A percentile compares a stretch with the other conserved stretches of the same genome.
phyloP scores from a whole-genome alignment of 2,797 vertebrate genomes.

The Orestias chungarensis region DNA sequence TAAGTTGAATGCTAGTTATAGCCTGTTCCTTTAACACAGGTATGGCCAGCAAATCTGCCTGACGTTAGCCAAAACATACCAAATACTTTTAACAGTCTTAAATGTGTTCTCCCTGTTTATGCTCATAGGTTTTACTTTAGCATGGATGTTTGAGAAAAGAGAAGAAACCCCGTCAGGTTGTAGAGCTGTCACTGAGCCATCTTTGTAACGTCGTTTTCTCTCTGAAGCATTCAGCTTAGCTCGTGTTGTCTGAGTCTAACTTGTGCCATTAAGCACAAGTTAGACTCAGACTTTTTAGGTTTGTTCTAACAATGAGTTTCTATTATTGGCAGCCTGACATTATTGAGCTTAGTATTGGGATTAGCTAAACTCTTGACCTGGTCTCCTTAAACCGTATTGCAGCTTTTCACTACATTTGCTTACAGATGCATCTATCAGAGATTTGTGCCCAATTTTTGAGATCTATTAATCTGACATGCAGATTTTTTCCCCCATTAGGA shows the following conservation, averaged over 20 bases:
- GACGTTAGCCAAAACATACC: slow-evolving; percentile 19
- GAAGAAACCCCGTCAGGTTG: too few relatives aligned
- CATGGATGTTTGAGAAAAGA: neutral
- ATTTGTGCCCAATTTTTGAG: neutral
- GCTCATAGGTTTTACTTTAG: neutral
- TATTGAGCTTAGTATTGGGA: neutral
- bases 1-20: slow-evolving; percentile 46
- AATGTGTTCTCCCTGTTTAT: neutral
- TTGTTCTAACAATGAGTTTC: neutral
- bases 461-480: neutral
- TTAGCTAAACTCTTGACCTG: neutral
- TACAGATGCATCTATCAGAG: neutral
- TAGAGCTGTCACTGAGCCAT: slow-evolving; percentile 56
- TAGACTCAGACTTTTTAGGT: neutral
- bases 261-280: slow-evolving; percentile 15
- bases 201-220: slow-evolving; percentile 42
- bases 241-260: slow-evolving; percentile 33
- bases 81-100: neutral
- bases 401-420: neutral
- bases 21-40: slow-evolving; percentile 42
- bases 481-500: neutral
- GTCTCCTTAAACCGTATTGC: neutral
- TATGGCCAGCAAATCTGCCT: slow-evolving; percentile 14
- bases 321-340: neutral
- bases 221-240: slow-evolving; percentile 8